A percentile compares a stretch with the other conserved stretches of the same genome.
These are phyloP conservation scores for Hydropsyche betteni DNA, from an alignment of 2,888 invertebrate genomes.

Conservation along the genomic window DNA sequence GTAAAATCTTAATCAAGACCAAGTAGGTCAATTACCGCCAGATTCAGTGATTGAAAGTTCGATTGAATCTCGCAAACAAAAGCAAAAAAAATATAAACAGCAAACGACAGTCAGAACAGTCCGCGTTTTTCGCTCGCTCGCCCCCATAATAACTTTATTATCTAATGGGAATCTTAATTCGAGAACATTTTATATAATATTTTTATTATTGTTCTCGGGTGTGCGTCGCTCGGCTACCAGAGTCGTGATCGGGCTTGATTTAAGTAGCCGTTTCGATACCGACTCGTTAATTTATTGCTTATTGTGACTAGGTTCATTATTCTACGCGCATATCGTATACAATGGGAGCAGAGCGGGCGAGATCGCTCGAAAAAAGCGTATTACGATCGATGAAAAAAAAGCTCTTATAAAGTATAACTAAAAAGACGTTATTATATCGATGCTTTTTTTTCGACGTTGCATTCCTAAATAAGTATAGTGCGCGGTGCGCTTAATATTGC, in stretches of 20 bases:
- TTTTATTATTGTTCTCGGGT: conserved; percentile 35
- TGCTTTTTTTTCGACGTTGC: conserved; percentile 18
- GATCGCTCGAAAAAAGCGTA: conserved; percentile 16
- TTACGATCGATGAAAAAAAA: conserved; percentile 18
- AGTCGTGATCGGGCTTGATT: conserved; percentile 36
- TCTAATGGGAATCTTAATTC: conserved; percentile 43
- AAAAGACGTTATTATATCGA: conserved; percentile 27
- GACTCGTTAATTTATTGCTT: conserved; percentile 36
- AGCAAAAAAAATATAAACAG: too few species aligned
- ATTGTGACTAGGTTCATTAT: conserved; percentile 38
- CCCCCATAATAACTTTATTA: conserved; percentile 43
- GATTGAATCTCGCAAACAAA: too few species aligned
- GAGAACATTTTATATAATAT: conserved; percentile 38
- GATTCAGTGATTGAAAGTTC: too few species aligned
- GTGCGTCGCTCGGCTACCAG: conserved; percentile 33
- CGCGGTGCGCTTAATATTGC: conserved; percentile 26
- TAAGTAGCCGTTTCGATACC: conserved; percentile 38
- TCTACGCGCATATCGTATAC: neutral
- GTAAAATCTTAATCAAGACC: too few species aligned
- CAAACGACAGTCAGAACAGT: too few species aligned
- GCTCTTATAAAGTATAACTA: neutral
- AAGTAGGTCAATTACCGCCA: too few species aligned
- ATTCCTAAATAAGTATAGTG: conserved; percentile 33
- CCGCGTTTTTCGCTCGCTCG: neutral
- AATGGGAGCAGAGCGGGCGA: conserved; percentile 1